Evolutionary conservation across 2,888 invertebrate species (phyloP), one percentile per base, ranked within the genome.

Genomic region (Ornithoptera priamus): DNA sequence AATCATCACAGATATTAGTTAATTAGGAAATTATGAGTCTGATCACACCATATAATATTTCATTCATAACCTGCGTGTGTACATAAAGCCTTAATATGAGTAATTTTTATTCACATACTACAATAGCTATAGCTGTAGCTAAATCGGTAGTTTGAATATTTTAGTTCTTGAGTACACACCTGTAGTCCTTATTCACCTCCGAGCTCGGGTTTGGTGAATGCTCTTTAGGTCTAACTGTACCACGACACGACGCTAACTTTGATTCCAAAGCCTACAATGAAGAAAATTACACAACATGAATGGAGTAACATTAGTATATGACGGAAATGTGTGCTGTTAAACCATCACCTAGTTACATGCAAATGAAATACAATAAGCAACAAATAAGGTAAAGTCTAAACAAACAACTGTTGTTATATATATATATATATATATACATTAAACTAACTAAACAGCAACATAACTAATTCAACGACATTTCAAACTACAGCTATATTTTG

Each of bases 251-350:
- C 77, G 94, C 94, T 89, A 95, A 93, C 86, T 95, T 95, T 84
- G 94, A 94, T 93, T 95, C 95, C 93, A 95, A 93, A 82, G 94
- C 94, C 95, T 95, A 93, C 85, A 93, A 93, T 88, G 89, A 89
- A 89, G 88, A 92, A 90, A 90, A 92, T 84, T 88, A 85, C 86
- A 88, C 81, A 82, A 85, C 83, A 90, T 92, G 91, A 89, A 88
- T 88, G 88, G 85, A 86, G 88, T 87, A 84, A 84, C 87, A 91
- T 91, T 92, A 92, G 89, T 90, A 87, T 73, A 82, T 83, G 88
- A 83, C 70, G 73, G 81, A 79, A 80, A 76, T 73, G 72, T 70
- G 78, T 71, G 39, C 61, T 72, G 72, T 72, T 72, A 71, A 69
- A 63, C 70, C 75, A 70, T 62, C 74, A 76, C 74, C 77, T 36